These are phyloP conservation scores for Theropithecus gelada DNA, from an alignment of 2,113 vertebrate species.

Conservation along the genomic window DNA sequence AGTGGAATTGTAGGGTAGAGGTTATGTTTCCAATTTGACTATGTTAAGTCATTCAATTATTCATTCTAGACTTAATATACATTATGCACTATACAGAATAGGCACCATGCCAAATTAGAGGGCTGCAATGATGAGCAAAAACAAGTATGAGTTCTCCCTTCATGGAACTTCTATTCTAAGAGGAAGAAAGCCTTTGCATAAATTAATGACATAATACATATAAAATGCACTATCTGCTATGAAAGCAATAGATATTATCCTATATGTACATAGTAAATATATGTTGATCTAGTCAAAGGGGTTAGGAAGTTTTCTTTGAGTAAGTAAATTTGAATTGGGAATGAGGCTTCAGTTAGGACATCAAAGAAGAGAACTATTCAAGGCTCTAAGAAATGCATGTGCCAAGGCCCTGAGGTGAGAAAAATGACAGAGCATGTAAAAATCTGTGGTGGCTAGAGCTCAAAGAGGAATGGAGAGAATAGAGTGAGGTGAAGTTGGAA, in stretches of 20 bases:
- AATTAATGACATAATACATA: not conserved
- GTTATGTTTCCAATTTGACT: not conserved
- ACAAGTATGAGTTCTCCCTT: not conserved
- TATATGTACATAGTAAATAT: not conserved
- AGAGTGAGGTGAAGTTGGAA: not conserved
- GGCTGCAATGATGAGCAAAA: not conserved
- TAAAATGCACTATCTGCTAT: not conserved
- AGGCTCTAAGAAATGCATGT: not conserved
- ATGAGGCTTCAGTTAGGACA: not conserved
- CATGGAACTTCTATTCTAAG: not conserved
- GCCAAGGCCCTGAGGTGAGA: not conserved
- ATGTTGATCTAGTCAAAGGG: not conserved
- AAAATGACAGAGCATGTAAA: not conserved
- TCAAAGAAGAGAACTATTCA: not conserved
- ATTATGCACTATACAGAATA: not conserved
- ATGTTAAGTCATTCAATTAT: not conserved
- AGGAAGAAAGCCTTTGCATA: not conserved
- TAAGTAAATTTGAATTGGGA: not conserved
- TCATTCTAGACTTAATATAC: not conserved
- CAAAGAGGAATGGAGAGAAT: not conserved
- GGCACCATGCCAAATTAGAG: not conserved
- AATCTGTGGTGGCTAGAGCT: not conserved
- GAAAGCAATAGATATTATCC: not conserved
- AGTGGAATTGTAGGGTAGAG: not conserved
- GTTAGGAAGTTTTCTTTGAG: not conserved